These are phyloP conservation scores for Ictidomys tridecemlineatus DNA, from an alignment of 2,113 vertebrate species.

Conservation along the genomic window DNA sequence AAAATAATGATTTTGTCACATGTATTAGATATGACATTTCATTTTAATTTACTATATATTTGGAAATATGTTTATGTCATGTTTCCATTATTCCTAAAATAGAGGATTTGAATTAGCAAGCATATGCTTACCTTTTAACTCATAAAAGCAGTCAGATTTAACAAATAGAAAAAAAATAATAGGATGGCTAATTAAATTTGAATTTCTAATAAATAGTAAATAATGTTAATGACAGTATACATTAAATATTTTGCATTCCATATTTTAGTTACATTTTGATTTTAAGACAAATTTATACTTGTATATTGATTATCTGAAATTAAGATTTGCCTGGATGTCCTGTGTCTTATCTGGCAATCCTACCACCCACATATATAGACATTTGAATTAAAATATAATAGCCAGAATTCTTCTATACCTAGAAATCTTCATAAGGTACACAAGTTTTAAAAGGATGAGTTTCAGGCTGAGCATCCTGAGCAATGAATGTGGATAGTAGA, in stretches of 20 bases:
- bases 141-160: not conserved
- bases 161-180: not conserved
- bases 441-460: not conserved
- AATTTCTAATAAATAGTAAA: constrained; percentile 31
- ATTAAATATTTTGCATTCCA: not conserved
- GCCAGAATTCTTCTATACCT: not conserved
- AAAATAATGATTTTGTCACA: not conserved
- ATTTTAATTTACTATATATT: not conserved
- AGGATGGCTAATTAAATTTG: not conserved
- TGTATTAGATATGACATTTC: not conserved
- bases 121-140: not conserved
- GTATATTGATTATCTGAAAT: not conserved
- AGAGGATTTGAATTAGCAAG: not conserved
- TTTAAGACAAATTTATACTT: not conserved
- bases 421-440: not conserved
- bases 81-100: not conserved
- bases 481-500: not conserved
- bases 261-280: not conserved
- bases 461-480: not conserved
- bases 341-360: not conserved
- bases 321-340: not conserved
- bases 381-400: constrained; percentile 19
- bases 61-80: not conserved
- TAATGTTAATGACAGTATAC: not conserved
- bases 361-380: not conserved